phyloP scores from a whole-genome alignment of 1,140 invertebrate species.

The Pectinophora gossypiella region DNA sequence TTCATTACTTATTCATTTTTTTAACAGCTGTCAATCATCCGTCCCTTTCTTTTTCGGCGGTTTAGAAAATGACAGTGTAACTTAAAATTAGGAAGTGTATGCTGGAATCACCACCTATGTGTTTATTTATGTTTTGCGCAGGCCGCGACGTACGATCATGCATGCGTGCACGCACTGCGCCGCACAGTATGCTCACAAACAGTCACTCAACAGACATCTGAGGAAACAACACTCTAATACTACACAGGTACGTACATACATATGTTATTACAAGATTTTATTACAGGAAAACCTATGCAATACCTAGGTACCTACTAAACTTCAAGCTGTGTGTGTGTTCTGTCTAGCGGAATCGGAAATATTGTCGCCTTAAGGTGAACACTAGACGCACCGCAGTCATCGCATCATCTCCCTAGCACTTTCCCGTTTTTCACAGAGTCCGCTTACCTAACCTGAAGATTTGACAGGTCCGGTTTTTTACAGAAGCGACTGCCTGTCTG shows the following conservation, averaged over 20 bases:
- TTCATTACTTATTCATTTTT: no score
- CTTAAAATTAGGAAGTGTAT: background rate
- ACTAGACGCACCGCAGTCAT: background rate
- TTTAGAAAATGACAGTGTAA: background rate
- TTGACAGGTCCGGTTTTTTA: no score
- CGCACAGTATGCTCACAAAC: conserved; percentile 61
- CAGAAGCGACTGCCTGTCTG: no score
- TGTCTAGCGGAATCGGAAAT: background rate
- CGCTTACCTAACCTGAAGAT: no score
- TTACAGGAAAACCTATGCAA: background rate
- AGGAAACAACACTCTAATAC: conserved; percentile 25
- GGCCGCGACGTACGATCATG: conserved; percentile 30
- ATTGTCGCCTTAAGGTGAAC: background rate
- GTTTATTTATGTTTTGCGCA: background rate
- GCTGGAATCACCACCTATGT: background rate
- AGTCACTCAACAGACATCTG: conserved; percentile 52
- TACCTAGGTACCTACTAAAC: background rate
- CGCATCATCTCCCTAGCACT: background rate
- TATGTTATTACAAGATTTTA: background rate
- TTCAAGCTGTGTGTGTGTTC: background rate
- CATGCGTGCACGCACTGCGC: conserved; percentile 77
- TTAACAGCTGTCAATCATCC: background rate
- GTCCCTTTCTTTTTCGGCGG: no score
- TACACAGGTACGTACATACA: background rate
- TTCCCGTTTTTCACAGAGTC: no score